A percentile compares a stretch with the other conserved stretches of the same genome.
These are phyloP conservation scores for Brachystomella parvula DNA, from an alignment of 1,140 invertebrate species.

Conservation along the genomic window DNA sequence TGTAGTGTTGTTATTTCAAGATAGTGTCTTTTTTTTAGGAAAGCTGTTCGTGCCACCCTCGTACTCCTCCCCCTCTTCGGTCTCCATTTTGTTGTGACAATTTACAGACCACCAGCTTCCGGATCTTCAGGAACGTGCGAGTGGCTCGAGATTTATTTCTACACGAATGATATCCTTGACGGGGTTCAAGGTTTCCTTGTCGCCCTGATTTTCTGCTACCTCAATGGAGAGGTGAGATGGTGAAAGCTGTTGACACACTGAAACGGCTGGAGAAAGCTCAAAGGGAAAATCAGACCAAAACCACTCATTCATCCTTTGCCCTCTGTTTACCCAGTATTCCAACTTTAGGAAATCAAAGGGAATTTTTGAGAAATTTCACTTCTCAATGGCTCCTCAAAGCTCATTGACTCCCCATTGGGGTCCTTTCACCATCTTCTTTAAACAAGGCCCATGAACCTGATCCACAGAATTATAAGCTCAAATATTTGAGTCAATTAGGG, in stretches of 20 bases:
- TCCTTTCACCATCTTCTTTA: no score
- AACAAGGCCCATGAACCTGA: background rate
- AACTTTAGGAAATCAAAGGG: background rate
- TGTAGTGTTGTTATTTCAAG: background rate
- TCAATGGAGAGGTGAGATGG: slow-evolving; percentile 47
- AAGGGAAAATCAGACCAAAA: no score
- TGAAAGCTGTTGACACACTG: background rate
- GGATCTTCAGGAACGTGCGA: slow-evolving; percentile 38
- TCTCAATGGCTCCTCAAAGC: no score
- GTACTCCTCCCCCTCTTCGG: slow-evolving; percentile 54
- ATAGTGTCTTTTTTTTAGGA: slow-evolving; percentile 42
- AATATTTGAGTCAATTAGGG: no score
- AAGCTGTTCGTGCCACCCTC: slow-evolving; percentile 51
- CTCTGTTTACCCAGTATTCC: background rate
- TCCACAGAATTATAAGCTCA: no score
- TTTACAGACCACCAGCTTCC: slow-evolving; percentile 44
- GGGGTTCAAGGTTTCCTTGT: slow-evolving; percentile 46
- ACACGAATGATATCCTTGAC: slow-evolving; percentile 44
- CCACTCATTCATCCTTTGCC: background rate
- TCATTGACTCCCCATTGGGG: no score
- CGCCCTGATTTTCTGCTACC: slow-evolving; percentile 50
- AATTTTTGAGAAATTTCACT: no score
- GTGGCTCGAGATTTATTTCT: slow-evolving; percentile 43
- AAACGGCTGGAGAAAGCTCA: background rate
- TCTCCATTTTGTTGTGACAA: slow-evolving; percentile 50